Evolutionary conservation across 2,113 vertebrate species (phyloP), one percentile per base, ranked within the genome.

Genomic region (Struthio camelus): DNA sequence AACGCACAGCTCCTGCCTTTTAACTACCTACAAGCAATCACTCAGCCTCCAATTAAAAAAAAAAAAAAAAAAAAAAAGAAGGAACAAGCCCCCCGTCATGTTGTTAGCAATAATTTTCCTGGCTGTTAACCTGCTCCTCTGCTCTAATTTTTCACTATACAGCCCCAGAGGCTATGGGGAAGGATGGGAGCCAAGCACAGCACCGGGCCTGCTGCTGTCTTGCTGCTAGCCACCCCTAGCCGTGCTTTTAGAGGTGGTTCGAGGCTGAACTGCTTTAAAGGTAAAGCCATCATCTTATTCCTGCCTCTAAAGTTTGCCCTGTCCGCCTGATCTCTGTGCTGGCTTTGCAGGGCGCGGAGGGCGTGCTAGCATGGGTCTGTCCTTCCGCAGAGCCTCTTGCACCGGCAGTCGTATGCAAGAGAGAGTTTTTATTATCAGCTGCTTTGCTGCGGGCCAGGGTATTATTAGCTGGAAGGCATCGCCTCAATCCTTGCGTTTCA

Each of bases 1-100:
- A 87, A 78, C 91, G 81, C 84, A 24, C 77, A 69, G 80, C 76
- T 66, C 77, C 89, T 95, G 94, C 96, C 69, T 96, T 76, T 93
- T 85, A 95, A 93, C 85, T 89, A 75, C 95, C 91, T 62, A 10
- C 69, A 19, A 34, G 87, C 36, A 78, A 92, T 96, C 94, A 24
- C 92, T 87, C 77, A 10, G 77, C 19, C 85, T 75, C 89, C 91
- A 71, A 73, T 87, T 67, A 92, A 89, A 58, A 65, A 69, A 59
- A 56, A 40, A 70, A 71, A 92, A 89, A 58, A 65, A 69, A 59
- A 71, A 92, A 89, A 58, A 65, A 69, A 59, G 61, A 40, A 70
- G 66, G 92, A 96, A 94, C 80, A 69, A 89, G 73, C 64, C 90
- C 94, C 89, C 36, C 92, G 70, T 22, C 3, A 30, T 22, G 59